These are phyloP conservation scores for Siderastrea siderea DNA, from an alignment of 92 coral and sea anemone genomes.

Conservation along the genomic window DNA sequence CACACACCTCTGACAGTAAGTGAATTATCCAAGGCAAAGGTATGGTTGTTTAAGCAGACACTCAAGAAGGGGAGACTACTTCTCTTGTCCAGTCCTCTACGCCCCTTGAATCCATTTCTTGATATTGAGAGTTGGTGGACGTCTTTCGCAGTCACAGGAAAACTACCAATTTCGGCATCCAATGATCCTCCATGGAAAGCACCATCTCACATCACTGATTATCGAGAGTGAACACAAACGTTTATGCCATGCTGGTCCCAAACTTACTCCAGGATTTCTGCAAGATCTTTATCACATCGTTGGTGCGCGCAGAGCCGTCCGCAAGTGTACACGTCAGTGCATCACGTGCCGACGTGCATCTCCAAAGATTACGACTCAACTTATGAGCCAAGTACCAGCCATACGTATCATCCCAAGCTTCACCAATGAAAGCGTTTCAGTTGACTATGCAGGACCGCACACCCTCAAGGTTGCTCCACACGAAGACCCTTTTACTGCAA, in stretches of 20 bases:
- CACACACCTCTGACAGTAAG: conserved; percentile 22
- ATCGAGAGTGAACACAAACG: conserved; percentile 57
- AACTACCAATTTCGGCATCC: conserved; percentile 58
- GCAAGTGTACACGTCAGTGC: conserved; percentile 66
- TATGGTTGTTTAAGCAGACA: conserved; percentile 34
- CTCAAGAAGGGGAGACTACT: conserved; percentile 41
- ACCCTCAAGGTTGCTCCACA: conserved; percentile 56
- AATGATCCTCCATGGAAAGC: conserved; percentile 52
- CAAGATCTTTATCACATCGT: conserved; percentile 58
- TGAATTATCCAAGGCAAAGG: conserved; percentile 43
- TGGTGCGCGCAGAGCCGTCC: conserved; percentile 64
- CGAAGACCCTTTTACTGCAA: conserved; percentile 63
- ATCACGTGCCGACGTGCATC: conserved; percentile 45
- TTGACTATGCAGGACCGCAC: conserved; percentile 77
- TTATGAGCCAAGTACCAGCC: conserved; percentile 69
- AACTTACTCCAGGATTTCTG: conserved; percentile 49
- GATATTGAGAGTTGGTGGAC: conserved; percentile 76
- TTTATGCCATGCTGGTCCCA: conserved; percentile 71
- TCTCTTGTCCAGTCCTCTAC: conserved; percentile 11
- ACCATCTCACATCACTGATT: conserved; percentile 43
- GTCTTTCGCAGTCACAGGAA: conserved; percentile 38
- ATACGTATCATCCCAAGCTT: conserved; percentile 47
- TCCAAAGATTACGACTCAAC: conserved; percentile 53
- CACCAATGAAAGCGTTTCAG: conserved; percentile 57
- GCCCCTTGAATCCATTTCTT: conserved; percentile 65